phyloP scores from a whole-genome alignment of 2,888 invertebrate species.

The Pomacea canaliculata region DNA sequence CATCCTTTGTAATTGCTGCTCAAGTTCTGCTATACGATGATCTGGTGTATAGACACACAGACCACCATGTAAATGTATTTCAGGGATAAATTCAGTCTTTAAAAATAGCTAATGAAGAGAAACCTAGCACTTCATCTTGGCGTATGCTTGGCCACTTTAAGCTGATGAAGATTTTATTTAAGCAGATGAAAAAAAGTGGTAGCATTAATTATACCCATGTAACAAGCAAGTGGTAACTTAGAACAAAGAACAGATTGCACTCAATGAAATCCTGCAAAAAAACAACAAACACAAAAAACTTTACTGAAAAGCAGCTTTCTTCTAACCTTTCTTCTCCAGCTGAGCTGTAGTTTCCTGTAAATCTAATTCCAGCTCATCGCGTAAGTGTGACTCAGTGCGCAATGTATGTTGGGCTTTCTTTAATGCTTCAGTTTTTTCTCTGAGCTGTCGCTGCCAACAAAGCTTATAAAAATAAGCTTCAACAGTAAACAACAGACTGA shows the following conservation, averaged over 20 bases:
- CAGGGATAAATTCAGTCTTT: too few species aligned
- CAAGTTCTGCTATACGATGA: slow-evolving; percentile 39
- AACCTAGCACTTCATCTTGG: too few species aligned
- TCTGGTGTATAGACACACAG: slow-evolving; percentile 31
- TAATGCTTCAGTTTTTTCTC: neutral
- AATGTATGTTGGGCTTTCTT: slow-evolving; percentile 3
- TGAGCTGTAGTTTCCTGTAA: slow-evolving; percentile 39
- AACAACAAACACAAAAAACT: neutral
- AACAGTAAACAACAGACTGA: neutral
- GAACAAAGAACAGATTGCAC: too few species aligned
- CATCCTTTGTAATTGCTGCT: slow-evolving; percentile 41
- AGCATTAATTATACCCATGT: too few species aligned
- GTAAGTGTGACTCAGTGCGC: slow-evolving; percentile 14
- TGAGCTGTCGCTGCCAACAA: slow-evolving; percentile 19
- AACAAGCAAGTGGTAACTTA: too few species aligned
- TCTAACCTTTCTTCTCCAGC: slow-evolving; percentile 49
- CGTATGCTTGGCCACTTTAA: too few species aligned
- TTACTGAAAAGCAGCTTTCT: neutral
- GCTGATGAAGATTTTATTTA: too few species aligned
- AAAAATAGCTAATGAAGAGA: neutral
- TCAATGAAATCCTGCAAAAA: too few species aligned
- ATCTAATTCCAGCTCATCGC: slow-evolving; percentile 47
- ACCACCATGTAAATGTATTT: too few species aligned
- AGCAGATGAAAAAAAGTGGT: too few species aligned
- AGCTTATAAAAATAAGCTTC: slow-evolving; percentile 6